Base-by-base conservation (phyloP, 2,888 invertebrate species). In the Dolichomitus sp. region DNA sequence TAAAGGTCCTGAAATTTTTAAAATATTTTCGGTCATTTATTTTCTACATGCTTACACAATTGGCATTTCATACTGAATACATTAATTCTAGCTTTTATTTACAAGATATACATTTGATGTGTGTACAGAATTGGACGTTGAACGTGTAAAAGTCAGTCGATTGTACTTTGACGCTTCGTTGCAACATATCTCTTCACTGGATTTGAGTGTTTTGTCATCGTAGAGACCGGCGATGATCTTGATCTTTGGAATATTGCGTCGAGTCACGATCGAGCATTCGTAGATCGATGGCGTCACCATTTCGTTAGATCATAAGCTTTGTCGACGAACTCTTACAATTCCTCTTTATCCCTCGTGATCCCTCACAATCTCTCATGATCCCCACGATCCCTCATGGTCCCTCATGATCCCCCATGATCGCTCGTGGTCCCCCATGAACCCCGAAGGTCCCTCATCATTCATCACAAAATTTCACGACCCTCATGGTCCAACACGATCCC, bases 201-300 rank as follows among this genome's bases (percentile, higher is more conserved):
- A 19, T 27, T 65, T 27, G 12, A 7, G 23, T 23, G 12, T 23
- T 45, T 42, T 12, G 23, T 45, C 23, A 65, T 65, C 42, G 45
- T 9, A 9, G 19, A 17, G 27, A 9, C 12, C 52, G 9, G 27
- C 23, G 23, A 33, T n/a, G 14, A 33, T 33, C 33, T 59, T 33
- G 59, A 33, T 33, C 14, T 14, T n/a, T 42, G 6, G 37, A 61
- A 61, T 17, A 70, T 45, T 45, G n/a, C 52, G 50, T 30, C 19
- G 33, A 52, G 30, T 70, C 70, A 33, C n/a, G 30, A 33, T 70
- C 11, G 17, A 40, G 19, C 37, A 5, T 9, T 23, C 52, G 19
- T 23, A 52, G 52, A 23, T 52, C 19, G 9, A n/a, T 37, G 33
- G 61, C 17, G 19, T 37, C 17, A 40, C 17, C 17, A 6, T 52